phyloP scores from a whole-genome alignment of 2,888 invertebrate genomes.

The Apoda limacodes region DNA sequence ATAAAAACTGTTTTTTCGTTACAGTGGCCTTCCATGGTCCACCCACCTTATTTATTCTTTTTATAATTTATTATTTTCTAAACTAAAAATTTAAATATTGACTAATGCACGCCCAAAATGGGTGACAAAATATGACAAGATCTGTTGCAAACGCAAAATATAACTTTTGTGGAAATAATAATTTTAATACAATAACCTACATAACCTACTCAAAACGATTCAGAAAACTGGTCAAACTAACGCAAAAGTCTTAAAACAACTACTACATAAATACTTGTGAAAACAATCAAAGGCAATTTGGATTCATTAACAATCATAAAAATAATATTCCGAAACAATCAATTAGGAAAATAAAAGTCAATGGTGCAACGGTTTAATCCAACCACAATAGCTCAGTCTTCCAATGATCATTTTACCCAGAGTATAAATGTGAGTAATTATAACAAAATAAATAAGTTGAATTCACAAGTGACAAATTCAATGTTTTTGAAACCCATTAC shows the following conservation, averaged over 20 bases:
- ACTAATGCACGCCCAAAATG: slow-evolving; percentile 1
- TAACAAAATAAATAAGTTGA: background rate
- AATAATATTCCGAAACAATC: background rate
- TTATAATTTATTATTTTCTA: slow-evolving; percentile 4
- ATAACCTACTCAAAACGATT: background rate
- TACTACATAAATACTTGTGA: background rate
- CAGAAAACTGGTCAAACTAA: slow-evolving; percentile 1
- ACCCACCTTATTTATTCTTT: too few species aligned
- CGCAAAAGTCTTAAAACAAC: slow-evolving; percentile 3
- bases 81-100: background rate
- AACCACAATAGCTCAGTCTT: slow-evolving; percentile 6
- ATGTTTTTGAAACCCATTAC: too few species aligned
- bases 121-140: background rate
- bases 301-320: background rate
- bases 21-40: too few species aligned
- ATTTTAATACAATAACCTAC: background rate
- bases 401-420: slow-evolving; percentile 8
- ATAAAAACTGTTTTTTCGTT: too few species aligned
- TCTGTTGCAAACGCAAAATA: slow-evolving; percentile 1
- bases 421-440: slow-evolving; percentile 1
- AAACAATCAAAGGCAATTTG: slow-evolving; percentile 2
- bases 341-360: too few species aligned
- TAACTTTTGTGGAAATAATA: slow-evolving; percentile 5
- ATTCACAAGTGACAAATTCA: too few species aligned
- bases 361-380: too few species aligned